A percentile compares a stretch with the other conserved stretches of the same genome.
Evolutionary conservation across 2,888 invertebrate species (phyloP).

Genomic region (Scotopteryx bipunctaria): DNA sequence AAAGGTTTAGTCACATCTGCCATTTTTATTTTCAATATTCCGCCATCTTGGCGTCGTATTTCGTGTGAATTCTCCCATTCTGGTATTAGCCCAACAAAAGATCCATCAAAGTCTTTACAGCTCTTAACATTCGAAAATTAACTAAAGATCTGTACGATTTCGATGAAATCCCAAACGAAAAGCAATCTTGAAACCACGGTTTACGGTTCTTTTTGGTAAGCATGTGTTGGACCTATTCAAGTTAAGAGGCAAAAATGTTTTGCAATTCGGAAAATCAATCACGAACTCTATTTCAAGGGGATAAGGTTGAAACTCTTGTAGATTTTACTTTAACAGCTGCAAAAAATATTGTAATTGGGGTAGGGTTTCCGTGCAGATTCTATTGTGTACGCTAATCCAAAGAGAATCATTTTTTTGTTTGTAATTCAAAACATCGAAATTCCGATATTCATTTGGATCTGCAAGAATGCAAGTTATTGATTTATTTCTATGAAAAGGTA

Average conservation of each 20-base stretch:
- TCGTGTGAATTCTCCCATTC: slow-evolving; percentile 21
- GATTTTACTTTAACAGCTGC: neutral
- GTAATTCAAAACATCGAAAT: slow-evolving; percentile 42
- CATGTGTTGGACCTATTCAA: slow-evolving; percentile 2
- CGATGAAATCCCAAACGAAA: neutral
- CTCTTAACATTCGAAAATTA: slow-evolving; percentile 16
- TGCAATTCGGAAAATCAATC: neutral
- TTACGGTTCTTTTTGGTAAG: neutral
- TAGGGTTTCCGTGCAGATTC: slow-evolving; percentile 36
- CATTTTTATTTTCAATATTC: slow-evolving; percentile 11
- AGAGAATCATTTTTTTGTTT: slow-evolving; percentile 45
- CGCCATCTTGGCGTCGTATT: slow-evolving; percentile 13
- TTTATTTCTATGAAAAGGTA: slow-evolving; percentile 23
- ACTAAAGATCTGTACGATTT: slow-evolving; percentile 16
- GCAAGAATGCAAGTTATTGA: slow-evolving; percentile 21
- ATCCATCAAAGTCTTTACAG: slow-evolving; percentile 15
- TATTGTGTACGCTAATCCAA: slow-evolving; percentile 52
- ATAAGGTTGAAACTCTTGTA: slow-evolving; percentile 5
- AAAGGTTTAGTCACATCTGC: slow-evolving; percentile 15
- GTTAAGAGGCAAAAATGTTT: slow-evolving; percentile 7
- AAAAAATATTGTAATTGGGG: slow-evolving; percentile 11
- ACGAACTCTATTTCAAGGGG: neutral
- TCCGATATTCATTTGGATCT: slow-evolving; percentile 26
- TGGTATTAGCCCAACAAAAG: slow-evolving; percentile 4
- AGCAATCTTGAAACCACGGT: neutral